Evolutionary conservation across 2,888 invertebrate species (phyloP), one percentile per base, ranked within the genome.

Genomic region (Latrodectus elegans): DNA sequence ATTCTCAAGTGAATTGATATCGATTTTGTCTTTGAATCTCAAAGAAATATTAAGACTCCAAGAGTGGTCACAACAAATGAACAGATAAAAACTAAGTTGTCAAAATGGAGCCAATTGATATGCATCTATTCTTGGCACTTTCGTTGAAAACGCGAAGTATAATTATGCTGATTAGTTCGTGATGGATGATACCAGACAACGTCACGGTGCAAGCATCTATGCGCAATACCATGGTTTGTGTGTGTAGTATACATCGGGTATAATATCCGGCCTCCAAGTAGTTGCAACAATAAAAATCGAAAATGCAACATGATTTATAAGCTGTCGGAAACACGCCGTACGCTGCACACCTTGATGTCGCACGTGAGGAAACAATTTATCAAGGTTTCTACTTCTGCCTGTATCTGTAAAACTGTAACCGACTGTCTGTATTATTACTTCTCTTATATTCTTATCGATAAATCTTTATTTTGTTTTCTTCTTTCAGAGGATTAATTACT

Each of bases 251-350:
- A 60, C n/a, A 60, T 60, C 60, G 12, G 38, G 60, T 60, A 60
- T 6, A 4, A 60, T 10, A 60, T 60, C 60, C 4, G 4, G n/a
- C 60, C n/a, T n/a, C n/a, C 4, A 60, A 60, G 60, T 60, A 4
- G 60, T 60, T 11, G n/a, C 4, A 71, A 67, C 67, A 67, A 77
- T 77, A 68, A 53, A 68, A 68, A 77, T 77, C 77, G 52, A 22
- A 65, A 65, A 49, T 17, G 6, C 38, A 55, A 38, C 49, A n/a
- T 77, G 68, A 77, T 77, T 68, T 65, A 76, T 76, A 64, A 15
- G 60, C 14, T 60, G 60, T 60, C 60, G 12, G 60, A 60, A 60
- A 60, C 60, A 9, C 60, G n/a, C 60, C n/a, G 12, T 60, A 15
- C 60, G n/a, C 12, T 15, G n/a, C 6, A 60, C 14, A 60, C 60